Conservation (phyloP, 2,888 invertebrate species). For the Clostera curtula region DNA sequence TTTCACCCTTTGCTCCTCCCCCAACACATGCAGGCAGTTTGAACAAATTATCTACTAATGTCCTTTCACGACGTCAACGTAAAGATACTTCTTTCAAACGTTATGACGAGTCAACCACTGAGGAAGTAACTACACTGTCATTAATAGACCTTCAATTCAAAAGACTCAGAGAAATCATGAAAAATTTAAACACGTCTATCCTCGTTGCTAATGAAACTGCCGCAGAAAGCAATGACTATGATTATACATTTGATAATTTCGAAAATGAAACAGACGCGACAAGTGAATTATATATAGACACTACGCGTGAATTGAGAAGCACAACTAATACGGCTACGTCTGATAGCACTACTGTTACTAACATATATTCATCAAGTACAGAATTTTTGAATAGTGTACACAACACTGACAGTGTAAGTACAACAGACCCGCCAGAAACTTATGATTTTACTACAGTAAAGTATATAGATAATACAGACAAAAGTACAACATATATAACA, state of each 20-base stretch:
- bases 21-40: neutral
- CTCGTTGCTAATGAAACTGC: constrained; percentile 5
- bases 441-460: constrained; percentile 9
- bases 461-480: constrained; percentile 7
- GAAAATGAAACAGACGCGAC: constrained; percentile 6
- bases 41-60: constrained; percentile 2
- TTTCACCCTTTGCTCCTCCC: constrained; percentile 5
- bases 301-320: constrained; percentile 4
- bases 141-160: constrained; percentile 28
- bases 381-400: constrained; percentile 1
- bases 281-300: constrained; percentile 5
- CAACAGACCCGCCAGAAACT: constrained; percentile 9
- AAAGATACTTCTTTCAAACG: constrained; percentile 2
- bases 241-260: constrained; percentile 1
- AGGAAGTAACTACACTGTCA: constrained; percentile 22
- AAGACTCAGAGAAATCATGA: constrained; percentile 27
- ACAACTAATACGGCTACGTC: constrained; percentile 6
- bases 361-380: neutral
- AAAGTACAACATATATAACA: constrained; percentile 4
- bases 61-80: constrained; percentile 11
- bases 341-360: constrained; percentile 1
- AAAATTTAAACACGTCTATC: constrained; percentile 4
- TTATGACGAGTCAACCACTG: constrained; percentile 1
- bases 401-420: constrained; percentile 6
- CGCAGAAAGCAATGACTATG: constrained; percentile 1